Base-by-base conservation (phyloP, 2,888 invertebrate genomes). In the Cheilosia impressa region DNA sequence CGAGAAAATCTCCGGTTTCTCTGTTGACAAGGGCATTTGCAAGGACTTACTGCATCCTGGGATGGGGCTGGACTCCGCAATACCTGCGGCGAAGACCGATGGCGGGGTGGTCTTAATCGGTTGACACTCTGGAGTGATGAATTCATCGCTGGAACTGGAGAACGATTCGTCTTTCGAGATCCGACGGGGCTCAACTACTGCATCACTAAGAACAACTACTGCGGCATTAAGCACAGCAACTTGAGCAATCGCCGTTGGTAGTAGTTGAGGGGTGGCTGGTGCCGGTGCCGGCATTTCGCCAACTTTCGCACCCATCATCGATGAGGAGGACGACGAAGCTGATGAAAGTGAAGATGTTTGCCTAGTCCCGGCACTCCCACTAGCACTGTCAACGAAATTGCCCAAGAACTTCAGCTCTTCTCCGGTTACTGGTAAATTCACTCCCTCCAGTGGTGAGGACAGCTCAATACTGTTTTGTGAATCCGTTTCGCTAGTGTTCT, bases 131-230 rank as follows among this genome's bases (percentile, higher is more conserved):
- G 87, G 76, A 68, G 88, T 78, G 1, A 87, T 96, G 91, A 96
- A 98, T 89, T 98, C 98, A 92, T 98, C 98, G 68, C 96, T 96
- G 22, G 95, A 95, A 55, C 94, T 96, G 13, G 95, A 96, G 27
- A 95, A 94, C 1, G 96, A 96, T 89, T 96, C 97, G 90, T 96
- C 96, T 91, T 96, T 96, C 47, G 96, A 96, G 38, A 95, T 93
- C 69, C 96, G 93, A 17, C 95, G 93, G 19, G 89, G 83, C 71
- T 79, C 88, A 3, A 87, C 88, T 13, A 71, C 82, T 38, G 81
- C 45, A 58, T 68, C 82, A 52, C 87, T 58, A 38, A 78, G 38
- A 87, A 88, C 13, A 87, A 87, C 88, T 15, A 71, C 82, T 41
- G 83, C 41, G 57, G 66, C 81, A 57, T 88, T 58, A 38, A 79